Percentiles rank a stretch among this genome's conserved stretches.
phyloP scores from a whole-genome alignment of 2,797 vertebrate genomes.

The Delichon dasypus region DNA sequence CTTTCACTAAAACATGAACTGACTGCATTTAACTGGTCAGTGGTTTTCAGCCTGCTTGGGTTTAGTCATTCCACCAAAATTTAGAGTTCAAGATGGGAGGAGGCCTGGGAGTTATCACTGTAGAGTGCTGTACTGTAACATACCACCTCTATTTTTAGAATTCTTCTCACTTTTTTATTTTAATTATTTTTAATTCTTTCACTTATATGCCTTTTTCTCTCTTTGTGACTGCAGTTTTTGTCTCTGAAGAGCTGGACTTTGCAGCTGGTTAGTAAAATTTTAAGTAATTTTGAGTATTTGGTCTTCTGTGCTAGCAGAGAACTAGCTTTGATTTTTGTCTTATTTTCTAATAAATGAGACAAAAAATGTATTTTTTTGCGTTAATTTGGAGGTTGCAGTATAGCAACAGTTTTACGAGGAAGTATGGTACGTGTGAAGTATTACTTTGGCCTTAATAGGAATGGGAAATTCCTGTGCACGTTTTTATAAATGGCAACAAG shows the following conservation, averaged over 20 bases:
- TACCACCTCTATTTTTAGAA: background rate
- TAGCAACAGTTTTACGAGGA: background rate
- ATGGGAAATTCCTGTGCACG: background rate
- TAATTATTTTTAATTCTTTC: background rate
- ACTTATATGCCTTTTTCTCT: background rate
- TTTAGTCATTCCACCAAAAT: background rate
- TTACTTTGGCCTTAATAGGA: background rate
- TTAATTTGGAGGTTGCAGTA: background rate
- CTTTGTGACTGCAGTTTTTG: conserved; percentile 83
- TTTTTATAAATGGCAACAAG: background rate
- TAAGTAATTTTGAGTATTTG: background rate
- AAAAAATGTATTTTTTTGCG: background rate
- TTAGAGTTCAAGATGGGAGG: background rate
- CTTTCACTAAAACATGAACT: background rate
- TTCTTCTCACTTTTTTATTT: background rate
- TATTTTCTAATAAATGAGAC: background rate
- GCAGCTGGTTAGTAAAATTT: conserved; percentile 86
- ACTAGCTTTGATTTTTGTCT: background rate
- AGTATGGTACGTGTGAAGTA: background rate
- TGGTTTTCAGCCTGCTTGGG: background rate
- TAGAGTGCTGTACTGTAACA: background rate
- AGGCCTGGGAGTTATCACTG: background rate
- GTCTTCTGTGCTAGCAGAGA: background rate
- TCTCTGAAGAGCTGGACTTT: conserved; percentile 95
- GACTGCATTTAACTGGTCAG: background rate